phyloP scores from a whole-genome alignment of 2,113 vertebrate species.

The Motacilla alba region DNA sequence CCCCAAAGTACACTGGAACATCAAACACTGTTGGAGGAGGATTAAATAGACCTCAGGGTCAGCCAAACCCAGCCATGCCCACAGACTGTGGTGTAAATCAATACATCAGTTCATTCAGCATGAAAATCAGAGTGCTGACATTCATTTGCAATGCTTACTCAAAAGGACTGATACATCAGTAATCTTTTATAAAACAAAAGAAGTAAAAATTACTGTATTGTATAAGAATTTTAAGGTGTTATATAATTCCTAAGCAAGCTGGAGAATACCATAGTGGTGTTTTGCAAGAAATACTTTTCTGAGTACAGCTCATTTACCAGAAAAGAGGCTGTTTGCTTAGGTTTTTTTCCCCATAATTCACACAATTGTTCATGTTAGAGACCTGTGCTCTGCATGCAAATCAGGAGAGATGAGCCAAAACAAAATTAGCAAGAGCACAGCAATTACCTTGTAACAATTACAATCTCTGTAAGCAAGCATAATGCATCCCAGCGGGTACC shows the following conservation, averaged over 20 bases:
- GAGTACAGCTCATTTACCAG: not conserved
- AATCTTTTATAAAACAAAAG: not conserved
- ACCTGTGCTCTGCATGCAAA: not conserved
- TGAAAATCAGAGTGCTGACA: not conserved
- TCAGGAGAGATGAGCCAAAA: not conserved
- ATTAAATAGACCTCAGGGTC: not conserved
- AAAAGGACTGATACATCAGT: not conserved
- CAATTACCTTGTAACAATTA: not conserved
- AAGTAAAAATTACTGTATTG: not conserved
- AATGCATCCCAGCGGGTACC: not conserved
- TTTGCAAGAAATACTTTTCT: not conserved
- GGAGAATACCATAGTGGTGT: not conserved
- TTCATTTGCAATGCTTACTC: not conserved
- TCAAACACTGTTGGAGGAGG: not conserved
- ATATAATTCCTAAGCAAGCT: not conserved
- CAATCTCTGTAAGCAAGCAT: not conserved
- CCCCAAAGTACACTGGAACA: not conserved
- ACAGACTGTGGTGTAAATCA: not conserved
- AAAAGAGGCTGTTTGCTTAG: not conserved
- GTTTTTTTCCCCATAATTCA: not conserved
- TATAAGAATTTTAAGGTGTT: not conserved
- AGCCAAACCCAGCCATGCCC: not conserved
- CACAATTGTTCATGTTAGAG: not conserved
- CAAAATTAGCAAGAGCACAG: not conserved
- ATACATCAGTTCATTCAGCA: not conserved